Conservation (phyloP, 2,888 invertebrate species). For the Caenorhabditis becei region DNA sequence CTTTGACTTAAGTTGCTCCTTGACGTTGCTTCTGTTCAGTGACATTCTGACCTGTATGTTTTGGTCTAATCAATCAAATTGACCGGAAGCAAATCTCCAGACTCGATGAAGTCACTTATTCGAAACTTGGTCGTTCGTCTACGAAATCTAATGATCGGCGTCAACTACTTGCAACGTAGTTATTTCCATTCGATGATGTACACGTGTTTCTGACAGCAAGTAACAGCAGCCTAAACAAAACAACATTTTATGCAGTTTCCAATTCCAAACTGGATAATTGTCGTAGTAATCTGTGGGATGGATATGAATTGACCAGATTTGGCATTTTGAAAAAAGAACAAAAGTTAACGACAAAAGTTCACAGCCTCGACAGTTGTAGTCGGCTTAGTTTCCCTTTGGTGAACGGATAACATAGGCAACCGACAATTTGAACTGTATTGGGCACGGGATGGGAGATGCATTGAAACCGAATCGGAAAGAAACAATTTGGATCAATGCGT, state of each 20-base stretch:
- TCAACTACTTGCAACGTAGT: not conserved
- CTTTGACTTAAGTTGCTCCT: not conserved
- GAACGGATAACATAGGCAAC: constrained; percentile 14
- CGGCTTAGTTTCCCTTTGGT: constrained; percentile 13
- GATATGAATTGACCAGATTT: no score
- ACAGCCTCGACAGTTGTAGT: constrained; percentile 7
- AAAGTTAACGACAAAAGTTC: no score
- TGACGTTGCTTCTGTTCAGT: not conserved
- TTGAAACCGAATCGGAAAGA: constrained; percentile 1
- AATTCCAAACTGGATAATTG: not conserved
- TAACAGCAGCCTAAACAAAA: not conserved
- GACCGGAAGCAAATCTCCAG: not conserved
- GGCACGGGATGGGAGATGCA: not conserved
- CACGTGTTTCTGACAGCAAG: constrained; percentile 4
- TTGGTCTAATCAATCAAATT: not conserved
- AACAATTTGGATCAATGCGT: constrained; percentile 3
- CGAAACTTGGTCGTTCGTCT: constrained; percentile 22
- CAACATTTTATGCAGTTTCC: not conserved
- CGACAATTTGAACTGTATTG: not conserved
- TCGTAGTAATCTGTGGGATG: no score
- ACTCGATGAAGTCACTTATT: not conserved
- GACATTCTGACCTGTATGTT: not conserved
- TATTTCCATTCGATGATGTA: not conserved
- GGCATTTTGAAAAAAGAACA: no score
- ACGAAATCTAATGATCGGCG: constrained; percentile 33